These are phyloP conservation scores for Plagodis pulveraria DNA, from an alignment of 2,888 invertebrate genomes.

Conservation along the genomic window DNA sequence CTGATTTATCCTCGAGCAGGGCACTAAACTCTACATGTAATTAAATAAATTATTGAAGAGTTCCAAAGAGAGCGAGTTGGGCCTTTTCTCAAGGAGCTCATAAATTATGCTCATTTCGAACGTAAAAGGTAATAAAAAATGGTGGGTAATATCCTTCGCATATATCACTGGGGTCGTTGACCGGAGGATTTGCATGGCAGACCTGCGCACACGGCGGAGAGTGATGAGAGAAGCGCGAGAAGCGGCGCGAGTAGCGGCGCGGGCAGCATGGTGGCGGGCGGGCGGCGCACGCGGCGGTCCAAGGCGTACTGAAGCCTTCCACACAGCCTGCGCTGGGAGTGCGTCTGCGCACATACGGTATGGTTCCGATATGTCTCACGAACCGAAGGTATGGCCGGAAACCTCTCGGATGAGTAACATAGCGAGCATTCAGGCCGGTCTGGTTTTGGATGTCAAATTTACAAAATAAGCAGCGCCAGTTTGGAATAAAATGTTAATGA, in stretches of 20 bases:
- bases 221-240: constrained; percentile 47
- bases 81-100: constrained; percentile 30
- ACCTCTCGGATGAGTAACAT: not conserved
- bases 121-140: constrained; percentile 41
- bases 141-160: constrained; percentile 41
- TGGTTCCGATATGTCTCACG: not conserved
- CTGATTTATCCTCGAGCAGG: constrained; percentile 10
- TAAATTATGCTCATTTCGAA: constrained; percentile 39
- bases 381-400: constrained; percentile 10
- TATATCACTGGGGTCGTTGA: constrained; percentile 65
- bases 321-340: not conserved
- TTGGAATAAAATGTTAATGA: no score
- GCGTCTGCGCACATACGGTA: constrained; percentile 5
- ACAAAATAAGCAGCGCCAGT: no score
- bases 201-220: constrained; percentile 48
- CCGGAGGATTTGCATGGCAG: constrained; percentile 66
- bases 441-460: constrained; percentile 1
- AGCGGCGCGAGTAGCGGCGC: constrained; percentile 52
- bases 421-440: not conserved
- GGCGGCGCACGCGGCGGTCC: constrained; percentile 43
- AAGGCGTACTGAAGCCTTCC: constrained; percentile 46
- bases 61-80: constrained; percentile 21
- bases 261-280: constrained; percentile 41
- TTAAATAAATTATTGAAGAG: constrained; percentile 12
- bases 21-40: constrained; percentile 27